phyloP scores from a whole-genome alignment of 2,113 vertebrate genomes.

The Typhlomys cinereus region DNA sequence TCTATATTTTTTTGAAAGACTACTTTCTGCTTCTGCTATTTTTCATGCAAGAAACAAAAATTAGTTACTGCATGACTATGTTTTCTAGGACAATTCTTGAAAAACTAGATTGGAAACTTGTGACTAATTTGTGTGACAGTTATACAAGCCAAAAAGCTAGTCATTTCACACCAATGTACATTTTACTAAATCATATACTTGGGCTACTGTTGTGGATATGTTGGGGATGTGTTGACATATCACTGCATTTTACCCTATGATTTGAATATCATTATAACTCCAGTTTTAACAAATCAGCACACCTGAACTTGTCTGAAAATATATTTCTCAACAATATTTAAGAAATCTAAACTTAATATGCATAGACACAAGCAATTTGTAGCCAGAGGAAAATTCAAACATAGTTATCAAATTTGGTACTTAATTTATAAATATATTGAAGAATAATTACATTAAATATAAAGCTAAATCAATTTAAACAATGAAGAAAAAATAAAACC shows the following conservation, averaged over 20 bases:
- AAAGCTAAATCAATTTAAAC: too few relatives aligned
- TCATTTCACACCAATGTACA: neutral
- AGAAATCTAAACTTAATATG: neutral
- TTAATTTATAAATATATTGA: neutral
- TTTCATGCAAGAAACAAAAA: neutral
- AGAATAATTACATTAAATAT: neutral
- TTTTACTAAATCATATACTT: neutral
- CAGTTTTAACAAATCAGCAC: neutral
- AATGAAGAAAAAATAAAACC: too few relatives aligned
- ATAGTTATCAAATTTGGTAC: neutral
- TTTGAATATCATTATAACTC: neutral
- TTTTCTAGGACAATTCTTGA: neutral
- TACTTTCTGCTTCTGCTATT: neutral
- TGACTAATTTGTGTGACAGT: neutral
- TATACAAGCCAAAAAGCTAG: neutral
- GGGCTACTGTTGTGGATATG: neutral
- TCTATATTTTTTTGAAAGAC: neutral
- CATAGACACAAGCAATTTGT: neutral
- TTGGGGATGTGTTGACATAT: neutral
- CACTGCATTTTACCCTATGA: neutral
- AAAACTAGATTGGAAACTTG: neutral
- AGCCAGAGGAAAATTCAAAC: neutral
- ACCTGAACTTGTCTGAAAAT: neutral
- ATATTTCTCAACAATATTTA: neutral
- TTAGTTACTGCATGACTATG: neutral